A percentile compares a stretch with the other conserved stretches of the same genome.
Evolutionary conservation across 2,113 vertebrate species (phyloP).

Genomic region (Aphelocoma coerulescens): DNA sequence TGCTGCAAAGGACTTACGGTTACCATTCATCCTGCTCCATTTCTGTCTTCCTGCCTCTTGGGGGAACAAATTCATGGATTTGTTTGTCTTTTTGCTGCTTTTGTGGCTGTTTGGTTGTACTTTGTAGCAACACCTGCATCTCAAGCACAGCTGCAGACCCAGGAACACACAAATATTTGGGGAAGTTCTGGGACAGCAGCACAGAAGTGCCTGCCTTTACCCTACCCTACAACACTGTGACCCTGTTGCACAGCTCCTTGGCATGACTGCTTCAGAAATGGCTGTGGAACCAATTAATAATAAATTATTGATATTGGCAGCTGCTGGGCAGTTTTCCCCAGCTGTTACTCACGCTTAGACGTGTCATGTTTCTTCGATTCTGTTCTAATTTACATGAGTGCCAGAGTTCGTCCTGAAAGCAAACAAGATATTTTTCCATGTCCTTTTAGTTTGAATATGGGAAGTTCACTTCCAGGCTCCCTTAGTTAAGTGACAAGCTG

Average conservation of each 20-base stretch:
- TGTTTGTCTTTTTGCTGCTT: not conserved
- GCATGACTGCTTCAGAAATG: not conserved
- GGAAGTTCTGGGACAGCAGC: not conserved
- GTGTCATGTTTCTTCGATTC: not conserved
- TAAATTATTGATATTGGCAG: conserved; percentile 54
- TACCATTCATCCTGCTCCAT: not conserved
- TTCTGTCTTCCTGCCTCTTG: not conserved
- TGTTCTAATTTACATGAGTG: not conserved
- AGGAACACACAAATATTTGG: not conserved
- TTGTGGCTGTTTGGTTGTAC: not conserved
- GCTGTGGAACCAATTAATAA: conserved; percentile 9
- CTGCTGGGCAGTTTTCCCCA: conserved; percentile 2
- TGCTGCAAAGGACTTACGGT: not conserved
- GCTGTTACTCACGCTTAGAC: not conserved
- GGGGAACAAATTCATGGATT: not conserved
- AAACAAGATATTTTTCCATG: not conserved
- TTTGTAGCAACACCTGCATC: not conserved
- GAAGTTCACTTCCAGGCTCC: not conserved
- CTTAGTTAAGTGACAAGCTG: not conserved
- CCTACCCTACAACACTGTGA: not conserved
- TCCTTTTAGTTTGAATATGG: not conserved
- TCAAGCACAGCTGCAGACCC: not conserved
- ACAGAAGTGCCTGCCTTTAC: not conserved
- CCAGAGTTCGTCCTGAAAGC: not conserved
- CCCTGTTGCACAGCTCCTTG: not conserved